Base-by-base conservation (phyloP, 2,888 invertebrate species). In the Ectobius pallidus region DNA sequence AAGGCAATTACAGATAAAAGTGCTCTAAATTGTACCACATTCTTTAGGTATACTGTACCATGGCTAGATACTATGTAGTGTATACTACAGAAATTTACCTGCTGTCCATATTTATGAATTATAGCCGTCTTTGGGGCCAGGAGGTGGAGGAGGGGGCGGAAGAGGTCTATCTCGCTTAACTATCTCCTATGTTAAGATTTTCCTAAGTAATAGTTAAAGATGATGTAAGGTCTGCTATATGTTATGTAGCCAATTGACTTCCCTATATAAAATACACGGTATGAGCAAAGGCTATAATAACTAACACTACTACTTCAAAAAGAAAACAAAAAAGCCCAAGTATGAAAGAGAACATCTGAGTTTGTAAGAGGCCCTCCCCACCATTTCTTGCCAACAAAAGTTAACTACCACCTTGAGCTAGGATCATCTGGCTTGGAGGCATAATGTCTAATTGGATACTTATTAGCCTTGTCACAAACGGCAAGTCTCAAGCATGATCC, bases 161-260 rank as follows among this genome's bases (percentile, higher is more conserved):
- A 30, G 58, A 58, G 27, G 30, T 30, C 58, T 58, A 30, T 58
- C 58, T 30, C 27, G 14, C 27, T 30, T 58, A 58, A 58, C 58
- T 32, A 58, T 58, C 58, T 58, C 58, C 27, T 32, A 58, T 4
- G 58, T 25, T 55, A 55, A 49, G 49, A 49, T 49, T 49, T 49
- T 49, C 49, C 18, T 49, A 49, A 55, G 27, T 55, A 55, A 55
- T 55, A 55, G 55, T 55, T 55, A 55, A 55, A 55, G 25, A 25
- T 55, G 55, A 55, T 55, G 55, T 55, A 55, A 25, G 55, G 25
- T 11, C 25, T 25, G 55, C 55, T 55, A 25, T 55, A 55, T 55
- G 25, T 55, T 55, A 55, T 55, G 14, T 55, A 55, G 22, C 55
- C 58, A 58, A 58, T 25, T 58, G 30, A 58, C 58, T 58, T 58